Evolutionary conservation across 2,113 vertebrate genomes (phyloP).

Genomic region (Peromyscus leucopus): DNA sequence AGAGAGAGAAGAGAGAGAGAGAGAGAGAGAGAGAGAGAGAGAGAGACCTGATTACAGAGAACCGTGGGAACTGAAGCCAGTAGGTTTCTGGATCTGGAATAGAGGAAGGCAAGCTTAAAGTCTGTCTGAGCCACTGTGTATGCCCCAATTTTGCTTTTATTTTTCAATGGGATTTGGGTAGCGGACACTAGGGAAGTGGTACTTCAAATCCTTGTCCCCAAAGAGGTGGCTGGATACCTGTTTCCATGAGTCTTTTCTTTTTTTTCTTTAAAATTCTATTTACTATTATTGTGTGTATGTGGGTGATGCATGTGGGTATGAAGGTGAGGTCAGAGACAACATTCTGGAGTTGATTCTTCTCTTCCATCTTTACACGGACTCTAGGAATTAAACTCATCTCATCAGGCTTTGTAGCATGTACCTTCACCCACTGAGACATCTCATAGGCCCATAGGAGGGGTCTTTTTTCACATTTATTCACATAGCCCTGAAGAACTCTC

Average conservation of each 20-base stretch:
- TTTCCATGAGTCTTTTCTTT: neutral
- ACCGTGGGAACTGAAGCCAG: conserved; percentile 16
- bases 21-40: too few relatives aligned
- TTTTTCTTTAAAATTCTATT: neutral
- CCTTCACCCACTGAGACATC: neutral
- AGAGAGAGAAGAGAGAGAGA: too few relatives aligned
- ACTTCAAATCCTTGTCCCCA: neutral
- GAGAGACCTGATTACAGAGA: neutral
- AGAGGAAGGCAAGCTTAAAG: neutral
- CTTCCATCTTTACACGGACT: neutral
- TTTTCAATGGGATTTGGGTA: neutral
- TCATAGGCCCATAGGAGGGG: neutral
- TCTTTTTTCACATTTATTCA: conserved; percentile 12
- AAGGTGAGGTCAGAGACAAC: neutral
- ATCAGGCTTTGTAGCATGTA: neutral
- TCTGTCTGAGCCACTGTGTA: neutral
- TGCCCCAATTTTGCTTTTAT: neutral
- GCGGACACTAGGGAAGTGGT: neutral
- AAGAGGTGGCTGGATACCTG: neutral
- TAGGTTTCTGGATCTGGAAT: neutral
- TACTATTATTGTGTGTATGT: neutral
- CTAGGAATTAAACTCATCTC: neutral
- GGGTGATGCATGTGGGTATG: neutral
- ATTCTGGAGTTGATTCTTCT: neutral
- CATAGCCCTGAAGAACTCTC: neutral